phyloP scores from a whole-genome alignment of 35 echinoderm and acorn worm genomes.

The Patiria miniata region DNA sequence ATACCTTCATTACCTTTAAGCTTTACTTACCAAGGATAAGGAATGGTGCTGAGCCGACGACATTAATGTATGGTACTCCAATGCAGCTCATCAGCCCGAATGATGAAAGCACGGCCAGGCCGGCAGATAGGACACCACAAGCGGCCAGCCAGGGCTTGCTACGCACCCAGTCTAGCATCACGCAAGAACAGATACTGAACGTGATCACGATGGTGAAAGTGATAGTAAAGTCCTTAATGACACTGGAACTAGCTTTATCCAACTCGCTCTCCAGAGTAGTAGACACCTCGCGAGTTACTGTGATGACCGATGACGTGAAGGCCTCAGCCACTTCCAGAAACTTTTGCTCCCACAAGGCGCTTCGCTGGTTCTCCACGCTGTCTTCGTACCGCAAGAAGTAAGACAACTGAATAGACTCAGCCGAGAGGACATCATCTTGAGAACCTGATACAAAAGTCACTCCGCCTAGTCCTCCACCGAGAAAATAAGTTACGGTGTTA shows the following conservation, averaged over 20 bases:
- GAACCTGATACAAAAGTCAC: not conserved
- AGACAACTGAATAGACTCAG: not conserved
- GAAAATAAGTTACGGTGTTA: not conserved
- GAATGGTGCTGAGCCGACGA: slow-evolving; percentile 63
- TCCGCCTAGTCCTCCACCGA: slow-evolving; percentile 16
- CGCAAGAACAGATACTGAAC: slow-evolving; percentile 51
- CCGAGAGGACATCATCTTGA: not conserved
- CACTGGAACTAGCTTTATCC: not conserved
- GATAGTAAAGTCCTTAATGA: slow-evolving; percentile 26
- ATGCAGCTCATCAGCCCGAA: slow-evolving; percentile 60
- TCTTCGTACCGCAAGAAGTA: slow-evolving; percentile 17
- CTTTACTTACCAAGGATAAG: slow-evolving; percentile 67
- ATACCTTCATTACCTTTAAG: too few relatives aligned
- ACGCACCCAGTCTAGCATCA: slow-evolving; percentile 65
- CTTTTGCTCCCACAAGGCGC: slow-evolving; percentile 60
- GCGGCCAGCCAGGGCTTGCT: slow-evolving; percentile 58
- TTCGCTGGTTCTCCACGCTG: slow-evolving; percentile 4
- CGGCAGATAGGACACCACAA: slow-evolving; percentile 53
- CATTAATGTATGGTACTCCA: slow-evolving; percentile 62
- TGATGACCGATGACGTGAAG: not conserved
- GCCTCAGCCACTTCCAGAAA: slow-evolving; percentile 31
- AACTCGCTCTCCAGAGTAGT: slow-evolving; percentile 42
- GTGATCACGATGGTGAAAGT: slow-evolving; percentile 40
- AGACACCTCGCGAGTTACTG: slow-evolving; percentile 20
- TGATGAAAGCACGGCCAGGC: slow-evolving; percentile 46